Conservation (phyloP, 2,797 vertebrate genomes). For the Nothura maculosa region DNA sequence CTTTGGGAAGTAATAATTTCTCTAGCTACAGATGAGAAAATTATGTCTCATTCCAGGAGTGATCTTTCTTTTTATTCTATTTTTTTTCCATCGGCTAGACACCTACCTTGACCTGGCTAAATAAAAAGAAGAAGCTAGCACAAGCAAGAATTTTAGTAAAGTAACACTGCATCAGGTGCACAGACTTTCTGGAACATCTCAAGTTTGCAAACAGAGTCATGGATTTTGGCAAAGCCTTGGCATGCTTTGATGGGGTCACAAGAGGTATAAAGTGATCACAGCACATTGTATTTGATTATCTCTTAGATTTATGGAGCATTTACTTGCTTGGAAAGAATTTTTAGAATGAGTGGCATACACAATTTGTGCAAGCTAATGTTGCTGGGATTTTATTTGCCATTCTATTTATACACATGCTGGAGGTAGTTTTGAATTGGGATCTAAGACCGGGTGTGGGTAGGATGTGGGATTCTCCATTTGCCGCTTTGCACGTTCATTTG, state of each 20-base stretch:
- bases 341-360: constrained; percentile 62
- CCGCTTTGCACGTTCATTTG: not conserved
- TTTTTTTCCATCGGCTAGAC: not conserved
- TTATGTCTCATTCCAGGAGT: not conserved
- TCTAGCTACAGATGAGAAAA: not conserved
- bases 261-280: constrained; percentile 41
- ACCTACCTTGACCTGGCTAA: constrained; percentile 15
- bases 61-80: not conserved
- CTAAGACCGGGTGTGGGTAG: not conserved
- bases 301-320: constrained; percentile 57
- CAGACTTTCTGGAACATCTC: constrained; percentile 38
- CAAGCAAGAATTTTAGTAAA: constrained; percentile 8
- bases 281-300: constrained; percentile 45
- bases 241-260: constrained; percentile 44
- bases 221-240: constrained; percentile 45
- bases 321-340: constrained; percentile 73
- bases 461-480: not conserved
- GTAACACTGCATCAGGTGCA: constrained; percentile 11
- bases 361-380: constrained; percentile 15
- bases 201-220: constrained; percentile 13
- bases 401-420: constrained; percentile 47
- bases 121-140: constrained; percentile 27
- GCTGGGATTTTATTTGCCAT: constrained; percentile 21
- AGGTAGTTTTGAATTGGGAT: constrained; percentile 4
- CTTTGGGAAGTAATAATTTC: not conserved